Evolutionary conservation across 2,797 vertebrate species (phyloP).

Genomic region (Pseudotriccus pelzelni): DNA sequence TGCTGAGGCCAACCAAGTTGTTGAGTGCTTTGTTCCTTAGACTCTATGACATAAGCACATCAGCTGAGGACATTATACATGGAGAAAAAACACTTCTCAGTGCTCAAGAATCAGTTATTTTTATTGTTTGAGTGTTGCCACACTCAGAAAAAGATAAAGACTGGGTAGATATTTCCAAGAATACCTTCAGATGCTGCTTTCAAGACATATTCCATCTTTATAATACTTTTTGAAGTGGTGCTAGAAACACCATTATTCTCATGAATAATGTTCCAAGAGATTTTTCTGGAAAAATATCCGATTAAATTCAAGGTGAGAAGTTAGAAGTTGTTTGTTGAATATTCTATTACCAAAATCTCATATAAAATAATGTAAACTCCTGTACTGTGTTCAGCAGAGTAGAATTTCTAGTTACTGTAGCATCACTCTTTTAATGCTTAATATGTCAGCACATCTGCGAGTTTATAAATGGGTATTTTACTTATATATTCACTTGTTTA

Average conservation of each 20-base stretch:
- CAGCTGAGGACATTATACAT: not conserved
- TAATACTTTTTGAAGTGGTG: not conserved
- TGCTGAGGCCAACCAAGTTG: not conserved
- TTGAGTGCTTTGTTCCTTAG: not conserved
- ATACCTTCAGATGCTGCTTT: not conserved
- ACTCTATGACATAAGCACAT: not conserved
- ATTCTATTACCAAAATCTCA: not conserved
- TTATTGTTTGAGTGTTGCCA: not conserved
- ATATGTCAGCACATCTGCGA: not conserved
- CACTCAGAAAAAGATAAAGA: not conserved
- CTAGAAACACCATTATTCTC: not conserved
- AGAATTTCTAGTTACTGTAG: not conserved
- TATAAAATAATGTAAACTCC: not conserved
- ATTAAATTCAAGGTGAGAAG: not conserved
- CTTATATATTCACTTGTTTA: too few species aligned
- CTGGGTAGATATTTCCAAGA: not conserved
- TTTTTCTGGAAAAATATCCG: not conserved
- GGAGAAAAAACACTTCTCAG: not conserved
- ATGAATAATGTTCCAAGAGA: not conserved
- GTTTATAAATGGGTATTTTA: not conserved
- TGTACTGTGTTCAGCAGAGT: not conserved
- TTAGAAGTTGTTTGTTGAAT: not conserved
- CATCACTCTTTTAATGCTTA: not conserved
- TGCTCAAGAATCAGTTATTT: constrained; percentile 8
- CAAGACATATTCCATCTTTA: not conserved